These are phyloP conservation scores for Carcinoscorpius rotundicauda DNA, from an alignment of 1,140 invertebrate genomes.

Conservation along the genomic window DNA sequence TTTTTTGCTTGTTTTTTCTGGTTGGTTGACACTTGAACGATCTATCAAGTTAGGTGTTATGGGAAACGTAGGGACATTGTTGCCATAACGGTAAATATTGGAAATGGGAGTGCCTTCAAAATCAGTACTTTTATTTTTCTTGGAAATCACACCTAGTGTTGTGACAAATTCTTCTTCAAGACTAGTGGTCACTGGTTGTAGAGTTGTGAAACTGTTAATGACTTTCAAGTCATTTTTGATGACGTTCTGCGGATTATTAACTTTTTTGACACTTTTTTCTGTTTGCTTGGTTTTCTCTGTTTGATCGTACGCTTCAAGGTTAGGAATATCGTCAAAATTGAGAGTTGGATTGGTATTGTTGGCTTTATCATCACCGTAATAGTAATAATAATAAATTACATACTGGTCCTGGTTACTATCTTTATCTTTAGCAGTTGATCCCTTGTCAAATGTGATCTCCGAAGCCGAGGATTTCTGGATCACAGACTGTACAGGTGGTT, in stretches of 20 bases:
- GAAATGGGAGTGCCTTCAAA: background rate
- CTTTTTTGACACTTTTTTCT: background rate
- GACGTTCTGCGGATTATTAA: background rate
- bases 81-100: slow-evolving; percentile 9
- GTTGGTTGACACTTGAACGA: background rate
- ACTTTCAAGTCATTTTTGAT: background rate
- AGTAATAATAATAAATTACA: slow-evolving; percentile 21
- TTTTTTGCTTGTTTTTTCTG: background rate
- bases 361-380: slow-evolving; percentile 15
- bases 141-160: background rate
- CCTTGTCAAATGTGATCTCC: slow-evolving; percentile 7
- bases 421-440: slow-evolving; percentile 12
- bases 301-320: slow-evolving; percentile 16
- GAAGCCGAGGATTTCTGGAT: slow-evolving; percentile 13
- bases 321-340: slow-evolving; percentile 19
- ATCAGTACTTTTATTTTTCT: no score
- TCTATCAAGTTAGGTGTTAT: slow-evolving; percentile 1
- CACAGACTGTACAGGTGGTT: background rate
- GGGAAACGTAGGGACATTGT: slow-evolving; percentile 1
- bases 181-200: background rate
- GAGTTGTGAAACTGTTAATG: background rate
- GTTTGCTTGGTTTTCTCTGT: background rate
- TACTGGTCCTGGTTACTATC: slow-evolving; percentile 13
- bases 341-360: slow-evolving; percentile 11
- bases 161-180: background rate